Percentiles rank a stretch among this genome's conserved stretches.
phyloP scores from a whole-genome alignment of 2,888 invertebrate species.

The Sminthurinus aureus region DNA sequence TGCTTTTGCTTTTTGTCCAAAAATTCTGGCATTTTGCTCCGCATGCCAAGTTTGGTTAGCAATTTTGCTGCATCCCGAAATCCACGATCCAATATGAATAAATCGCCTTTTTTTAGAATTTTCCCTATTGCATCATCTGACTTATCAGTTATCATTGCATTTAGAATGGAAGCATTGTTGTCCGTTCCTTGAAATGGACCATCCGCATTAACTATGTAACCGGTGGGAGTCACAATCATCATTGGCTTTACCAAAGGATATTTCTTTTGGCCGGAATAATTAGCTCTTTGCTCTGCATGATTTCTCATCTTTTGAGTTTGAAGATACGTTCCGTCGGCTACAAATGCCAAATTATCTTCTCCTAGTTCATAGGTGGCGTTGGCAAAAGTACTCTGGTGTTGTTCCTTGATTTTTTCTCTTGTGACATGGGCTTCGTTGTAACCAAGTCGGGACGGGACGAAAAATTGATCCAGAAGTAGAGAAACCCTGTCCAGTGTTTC shows the following conservation, averaged over 20 bases:
- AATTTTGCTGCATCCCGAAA: slow-evolving; percentile 31
- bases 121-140: background rate
- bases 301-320: slow-evolving; percentile 31
- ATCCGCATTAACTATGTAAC: slow-evolving; percentile 29
- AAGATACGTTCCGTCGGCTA: slow-evolving; percentile 38
- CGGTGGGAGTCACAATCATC: slow-evolving; percentile 36
- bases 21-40: background rate
- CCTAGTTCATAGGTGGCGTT: background rate
- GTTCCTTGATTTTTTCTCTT: background rate
- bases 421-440: slow-evolving; percentile 22
- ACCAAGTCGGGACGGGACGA: slow-evolving; percentile 33
- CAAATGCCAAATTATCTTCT: background rate
- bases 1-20: background rate
- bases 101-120: slow-evolving; percentile 13
- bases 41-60: background rate
- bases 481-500: slow-evolving; percentile 17
- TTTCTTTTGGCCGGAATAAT: slow-evolving; percentile 33
- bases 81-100: slow-evolving; percentile 38
- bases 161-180: slow-evolving; percentile 42
- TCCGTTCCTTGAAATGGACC: slow-evolving; percentile 33
- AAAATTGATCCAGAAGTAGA: slow-evolving; percentile 22
- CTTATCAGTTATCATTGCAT: slow-evolving; percentile 23
- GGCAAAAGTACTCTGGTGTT: background rate
- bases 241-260: slow-evolving; percentile 35
- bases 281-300: slow-evolving; percentile 9